Percentiles rank a stretch among this genome's conserved stretches.
phyloP scores from a whole-genome alignment of 2,797 vertebrate genomes.

The Paguma larvata region DNA sequence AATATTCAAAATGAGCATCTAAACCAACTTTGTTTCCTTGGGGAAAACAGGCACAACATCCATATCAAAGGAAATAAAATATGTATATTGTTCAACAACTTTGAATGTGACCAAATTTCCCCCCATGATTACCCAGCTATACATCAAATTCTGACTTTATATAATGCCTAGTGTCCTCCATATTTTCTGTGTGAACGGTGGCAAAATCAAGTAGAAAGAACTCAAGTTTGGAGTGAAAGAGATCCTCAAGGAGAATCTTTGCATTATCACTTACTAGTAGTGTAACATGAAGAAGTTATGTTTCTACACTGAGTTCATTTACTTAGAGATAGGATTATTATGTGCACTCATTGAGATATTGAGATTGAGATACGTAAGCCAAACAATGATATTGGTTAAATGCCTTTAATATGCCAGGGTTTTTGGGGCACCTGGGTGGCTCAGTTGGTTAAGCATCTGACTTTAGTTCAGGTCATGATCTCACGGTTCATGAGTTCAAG shows the following conservation, averaged over 20 bases:
- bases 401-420: not conserved
- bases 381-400: not conserved
- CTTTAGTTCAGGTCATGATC: too few relatives aligned
- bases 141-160: not conserved
- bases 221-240: not conserved
- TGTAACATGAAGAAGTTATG: not conserved
- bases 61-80: not conserved
- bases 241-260: not conserved
- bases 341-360: not conserved
- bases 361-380: not conserved
- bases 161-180: not conserved
- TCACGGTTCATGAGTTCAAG: too few relatives aligned
- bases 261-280: not conserved
- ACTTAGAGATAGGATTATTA: not conserved
- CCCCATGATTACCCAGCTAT: not conserved
- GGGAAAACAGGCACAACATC: not conserved
- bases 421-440: too few relatives aligned
- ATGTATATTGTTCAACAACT: not conserved
- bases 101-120: not conserved
- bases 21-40: constrained; percentile 21
- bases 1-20: not conserved
- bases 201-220: not conserved
- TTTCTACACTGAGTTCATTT: not conserved
- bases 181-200: not conserved
- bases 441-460: too few relatives aligned